These are phyloP conservation scores for Glyptemys insculpta DNA, from an alignment of 2,797 vertebrate genomes.

Conservation along the genomic window DNA sequence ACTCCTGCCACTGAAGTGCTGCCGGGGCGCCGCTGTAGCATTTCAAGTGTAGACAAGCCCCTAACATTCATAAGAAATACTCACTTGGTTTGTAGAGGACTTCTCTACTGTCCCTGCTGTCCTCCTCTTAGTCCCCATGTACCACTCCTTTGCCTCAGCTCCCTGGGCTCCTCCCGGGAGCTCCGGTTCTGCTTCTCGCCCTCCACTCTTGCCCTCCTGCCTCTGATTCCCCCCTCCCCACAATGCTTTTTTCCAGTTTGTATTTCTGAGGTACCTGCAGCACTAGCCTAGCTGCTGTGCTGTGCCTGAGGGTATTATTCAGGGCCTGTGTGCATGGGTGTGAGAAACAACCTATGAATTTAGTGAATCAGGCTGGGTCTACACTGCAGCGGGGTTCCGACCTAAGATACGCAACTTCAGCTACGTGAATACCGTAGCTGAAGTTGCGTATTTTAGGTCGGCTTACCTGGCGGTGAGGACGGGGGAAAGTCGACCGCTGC, in stretches of 20 bases:
- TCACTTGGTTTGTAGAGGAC: not conserved
- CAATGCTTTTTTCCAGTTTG: not conserved
- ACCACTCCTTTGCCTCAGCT: not conserved
- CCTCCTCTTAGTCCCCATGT: not conserved
- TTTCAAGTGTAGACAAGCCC: not conserved
- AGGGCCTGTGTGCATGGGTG: not conserved
- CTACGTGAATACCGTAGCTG: too few species aligned
- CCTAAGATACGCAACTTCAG: too few species aligned
- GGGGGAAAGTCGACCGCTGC: too few species aligned
- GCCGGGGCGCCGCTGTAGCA: not conserved
- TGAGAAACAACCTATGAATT: not conserved
- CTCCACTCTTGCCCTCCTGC: not conserved
- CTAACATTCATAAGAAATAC: not conserved
- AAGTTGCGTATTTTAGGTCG: too few species aligned
- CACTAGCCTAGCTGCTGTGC: not conserved
- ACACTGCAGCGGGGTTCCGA: too few species aligned
- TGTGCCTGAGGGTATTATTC: not conserved
- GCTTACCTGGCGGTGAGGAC: too few species aligned
- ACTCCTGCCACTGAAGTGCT: not conserved
- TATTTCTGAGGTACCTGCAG: not conserved
- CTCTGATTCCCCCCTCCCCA: not conserved
- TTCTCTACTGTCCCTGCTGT: not conserved
- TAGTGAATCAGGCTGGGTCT: too few species aligned
- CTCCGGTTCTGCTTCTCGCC: not conserved
- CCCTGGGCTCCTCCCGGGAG: not conserved